Evolutionary conservation across 2,888 invertebrate species (phyloP).

Genomic region (Luffia ferchaultella): DNA sequence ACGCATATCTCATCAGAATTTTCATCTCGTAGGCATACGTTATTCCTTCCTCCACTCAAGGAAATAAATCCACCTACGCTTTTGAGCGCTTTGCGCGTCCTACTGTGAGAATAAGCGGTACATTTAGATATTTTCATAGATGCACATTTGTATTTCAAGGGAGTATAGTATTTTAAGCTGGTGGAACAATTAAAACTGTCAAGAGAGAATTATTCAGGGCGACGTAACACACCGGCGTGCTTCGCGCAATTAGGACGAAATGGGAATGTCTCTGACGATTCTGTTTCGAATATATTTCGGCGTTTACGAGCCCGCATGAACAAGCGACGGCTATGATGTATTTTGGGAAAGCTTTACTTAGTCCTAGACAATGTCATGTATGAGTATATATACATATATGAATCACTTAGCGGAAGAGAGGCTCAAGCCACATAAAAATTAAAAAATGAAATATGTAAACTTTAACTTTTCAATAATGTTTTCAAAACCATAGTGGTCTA

Average conservation of each 20-base stretch:
- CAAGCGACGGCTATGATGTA: background rate
- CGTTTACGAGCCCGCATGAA: conserved; percentile 3
- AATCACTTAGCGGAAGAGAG: too few relatives aligned
- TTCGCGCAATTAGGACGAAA: conserved; percentile 40
- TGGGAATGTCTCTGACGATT: conserved; percentile 4
- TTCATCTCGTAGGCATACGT: too few relatives aligned
- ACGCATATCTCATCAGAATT: too few relatives aligned
- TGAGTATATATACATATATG: too few relatives aligned
- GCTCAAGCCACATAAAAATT: too few relatives aligned
- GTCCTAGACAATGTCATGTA: too few relatives aligned
- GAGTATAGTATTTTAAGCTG: conserved; percentile 7
- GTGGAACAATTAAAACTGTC: conserved; percentile 11
- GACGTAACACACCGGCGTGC: conserved; percentile 30
- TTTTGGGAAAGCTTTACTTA: background rate
- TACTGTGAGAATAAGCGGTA: too few relatives aligned
- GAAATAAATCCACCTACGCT: background rate
- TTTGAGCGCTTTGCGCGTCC: background rate
- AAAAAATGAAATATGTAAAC: too few relatives aligned
- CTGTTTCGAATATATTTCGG: conserved; percentile 5
- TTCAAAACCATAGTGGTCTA: too few relatives aligned
- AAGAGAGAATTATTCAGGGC: conserved; percentile 9
- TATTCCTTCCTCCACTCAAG: background rate
- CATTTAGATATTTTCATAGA: background rate
- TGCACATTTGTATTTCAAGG: background rate
- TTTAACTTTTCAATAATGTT: too few relatives aligned